Evolutionary conservation across 2,113 vertebrate species (phyloP), one percentile per base, ranked within the genome.

Genomic region (Dipodomys ordii): DNA sequence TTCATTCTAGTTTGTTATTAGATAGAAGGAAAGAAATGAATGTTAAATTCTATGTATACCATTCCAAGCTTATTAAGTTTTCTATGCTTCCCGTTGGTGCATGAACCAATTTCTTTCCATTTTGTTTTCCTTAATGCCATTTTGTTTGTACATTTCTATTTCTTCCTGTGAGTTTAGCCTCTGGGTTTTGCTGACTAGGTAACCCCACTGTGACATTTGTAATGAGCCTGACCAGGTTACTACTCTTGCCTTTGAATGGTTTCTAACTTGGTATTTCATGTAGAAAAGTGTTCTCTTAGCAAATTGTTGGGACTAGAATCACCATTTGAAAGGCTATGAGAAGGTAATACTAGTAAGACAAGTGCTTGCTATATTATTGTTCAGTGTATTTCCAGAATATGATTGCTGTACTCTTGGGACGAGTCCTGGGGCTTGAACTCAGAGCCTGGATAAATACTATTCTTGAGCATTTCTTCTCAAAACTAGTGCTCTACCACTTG

Each of bases 341-440:
- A 90, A 68, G 23, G 20, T 90, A n/a, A 22, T 19, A 74, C 39
- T 73, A 13, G 35, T 73, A 57, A 57, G 53, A 57, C 53, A 57
- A 57, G 15, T 49, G 23, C 4, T 77, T 57, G 32, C 72, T 76
- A 5, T 44, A 35, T 30, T 80, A 46, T 71, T 84, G 35, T 25
- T 69, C 53, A 20, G n/a, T 27, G 19, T 8, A 46, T 77, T 90
- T 94, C 12, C 20, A 86, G 46, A 93, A 83, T 87, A 69, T 81
- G 12, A 53, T 84, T 73, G 15, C 10, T 67, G 15, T 78, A 80
- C 67, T 79, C 46, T 78, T 57, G 35, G 15, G 20, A 53, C 53
- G 12, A 57, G 53, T 57, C 53, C 53, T 57, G 53, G 53, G 15
- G 53, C 15, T 57, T 57, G 53, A 57, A 2, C 53, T 57, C 15